Conservation (phyloP, 2,113 vertebrate species). For the Casuarius casuarius region DNA sequence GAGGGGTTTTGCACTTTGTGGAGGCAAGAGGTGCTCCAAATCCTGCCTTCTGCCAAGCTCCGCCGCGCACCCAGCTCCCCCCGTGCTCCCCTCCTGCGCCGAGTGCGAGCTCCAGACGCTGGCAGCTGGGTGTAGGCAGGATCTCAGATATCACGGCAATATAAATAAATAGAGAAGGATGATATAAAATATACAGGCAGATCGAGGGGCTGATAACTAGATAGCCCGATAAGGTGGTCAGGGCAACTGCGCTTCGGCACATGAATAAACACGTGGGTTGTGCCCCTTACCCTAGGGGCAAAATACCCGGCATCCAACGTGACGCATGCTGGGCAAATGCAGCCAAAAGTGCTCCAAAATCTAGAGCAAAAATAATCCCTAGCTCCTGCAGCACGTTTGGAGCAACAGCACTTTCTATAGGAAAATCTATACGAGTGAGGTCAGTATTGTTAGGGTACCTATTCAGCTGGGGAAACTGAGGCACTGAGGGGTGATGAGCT, state of each 20-base stretch:
- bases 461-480: background rate
- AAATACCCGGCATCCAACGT: constrained; percentile 44
- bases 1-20: constrained; percentile 28
- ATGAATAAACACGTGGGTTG: constrained; percentile 53
- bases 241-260: constrained; percentile 38
- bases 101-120: background rate
- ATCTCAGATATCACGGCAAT: constrained; percentile 68
- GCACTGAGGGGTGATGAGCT: background rate
- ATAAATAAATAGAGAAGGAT: constrained; percentile 64
- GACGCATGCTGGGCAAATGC: background rate
- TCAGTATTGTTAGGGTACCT: background rate
- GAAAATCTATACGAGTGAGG: background rate
- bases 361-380: background rate
- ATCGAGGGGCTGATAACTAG: constrained; percentile 51
- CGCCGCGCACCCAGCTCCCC: background rate
- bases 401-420: background rate
- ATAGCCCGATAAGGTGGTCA: constrained; percentile 58
- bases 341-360: constrained; percentile 10
- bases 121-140: constrained; percentile 67
- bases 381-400: background rate
- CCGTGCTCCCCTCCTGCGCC: background rate
- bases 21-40: background rate
- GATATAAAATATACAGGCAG: constrained; percentile 59
- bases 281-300: constrained; percentile 31
- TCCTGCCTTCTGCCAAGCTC: background rate